Evolutionary conservation across 2,888 invertebrate species (phyloP).

Genomic region (Rotaria magnacalcarata): DNA sequence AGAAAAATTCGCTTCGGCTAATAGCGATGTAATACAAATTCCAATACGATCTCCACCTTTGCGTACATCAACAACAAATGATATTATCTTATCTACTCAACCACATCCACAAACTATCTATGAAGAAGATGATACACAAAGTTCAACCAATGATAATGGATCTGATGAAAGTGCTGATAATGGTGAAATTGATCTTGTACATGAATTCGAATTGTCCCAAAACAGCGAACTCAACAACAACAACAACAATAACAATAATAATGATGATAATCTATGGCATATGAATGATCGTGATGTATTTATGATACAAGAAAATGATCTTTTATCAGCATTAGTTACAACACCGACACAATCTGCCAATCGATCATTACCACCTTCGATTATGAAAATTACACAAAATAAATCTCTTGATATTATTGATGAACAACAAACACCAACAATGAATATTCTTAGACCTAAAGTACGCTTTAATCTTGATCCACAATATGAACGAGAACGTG

Average conservation of each 20-base stretch:
- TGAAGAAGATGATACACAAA: slow-evolving; percentile 31
- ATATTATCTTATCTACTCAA: background rate
- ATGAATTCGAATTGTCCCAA: slow-evolving; percentile 28
- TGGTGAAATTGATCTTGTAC: slow-evolving; percentile 36
- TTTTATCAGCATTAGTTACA: background rate
- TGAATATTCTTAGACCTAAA: background rate
- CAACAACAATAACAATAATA: background rate
- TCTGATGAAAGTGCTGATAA: slow-evolving; percentile 24
- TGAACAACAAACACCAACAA: background rate
- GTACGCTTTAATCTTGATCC: slow-evolving; percentile 44
- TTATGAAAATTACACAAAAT: slow-evolving; percentile 4
- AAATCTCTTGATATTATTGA: slow-evolving; percentile 10
- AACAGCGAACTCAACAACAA: too few relatives aligned
- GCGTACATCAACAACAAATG: background rate
- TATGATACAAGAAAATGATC: slow-evolving; percentile 15
- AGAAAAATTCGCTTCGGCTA: background rate
- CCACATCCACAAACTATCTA: background rate
- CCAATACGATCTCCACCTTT: background rate
- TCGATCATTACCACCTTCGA: slow-evolving; percentile 17
- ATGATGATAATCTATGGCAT: background rate
- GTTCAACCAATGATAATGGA: background rate
- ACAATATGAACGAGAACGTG: slow-evolving; percentile 45
- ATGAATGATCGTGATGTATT: background rate
- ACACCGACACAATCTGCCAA: background rate
- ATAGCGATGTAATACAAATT: background rate